phyloP scores from a whole-genome alignment of 2,888 invertebrate genomes.

The Cryptus viduatorius region DNA sequence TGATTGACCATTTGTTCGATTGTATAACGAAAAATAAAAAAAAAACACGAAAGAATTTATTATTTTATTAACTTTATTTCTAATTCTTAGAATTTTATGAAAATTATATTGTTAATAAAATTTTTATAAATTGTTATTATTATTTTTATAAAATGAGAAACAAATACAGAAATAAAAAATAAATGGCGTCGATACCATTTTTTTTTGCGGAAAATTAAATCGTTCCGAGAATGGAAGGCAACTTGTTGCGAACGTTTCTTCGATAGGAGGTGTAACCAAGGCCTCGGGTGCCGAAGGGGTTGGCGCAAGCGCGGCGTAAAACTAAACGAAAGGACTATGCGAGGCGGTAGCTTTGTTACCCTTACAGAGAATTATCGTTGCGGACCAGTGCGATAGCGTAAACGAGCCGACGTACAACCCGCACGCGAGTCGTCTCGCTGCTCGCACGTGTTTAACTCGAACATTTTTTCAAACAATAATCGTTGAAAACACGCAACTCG shows the following conservation, averaged over 20 bases:
- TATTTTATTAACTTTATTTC: no score
- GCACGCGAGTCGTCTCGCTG: constrained; percentile 18
- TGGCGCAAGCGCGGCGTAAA: constrained; percentile 59
- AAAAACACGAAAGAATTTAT: no score
- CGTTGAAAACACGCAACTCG: not conserved
- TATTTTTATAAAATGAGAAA: no score
- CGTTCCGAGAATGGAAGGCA: no score
- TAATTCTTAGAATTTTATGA: no score
- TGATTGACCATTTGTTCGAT: no score
- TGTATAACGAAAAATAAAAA: no score
- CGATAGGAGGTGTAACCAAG: constrained; percentile 34
- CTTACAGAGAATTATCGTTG: constrained; percentile 32
- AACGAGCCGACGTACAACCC: constrained; percentile 26
- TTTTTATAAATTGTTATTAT: no score
- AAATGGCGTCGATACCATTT: no score
- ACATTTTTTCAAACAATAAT: not conserved
- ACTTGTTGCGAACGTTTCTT: constrained; percentile 25
- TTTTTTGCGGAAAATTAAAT: no score
- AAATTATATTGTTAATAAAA: no score
- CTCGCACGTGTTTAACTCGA: constrained; percentile 53
- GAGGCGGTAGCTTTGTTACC: constrained; percentile 14
- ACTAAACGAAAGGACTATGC: constrained; percentile 58
- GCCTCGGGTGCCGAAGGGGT: constrained; percentile 37
- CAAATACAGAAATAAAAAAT: no score
- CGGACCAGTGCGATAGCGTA: constrained; percentile 60